Conservation (phyloP, 2,797 vertebrate genomes). For the Acanthopagrus latus region DNA sequence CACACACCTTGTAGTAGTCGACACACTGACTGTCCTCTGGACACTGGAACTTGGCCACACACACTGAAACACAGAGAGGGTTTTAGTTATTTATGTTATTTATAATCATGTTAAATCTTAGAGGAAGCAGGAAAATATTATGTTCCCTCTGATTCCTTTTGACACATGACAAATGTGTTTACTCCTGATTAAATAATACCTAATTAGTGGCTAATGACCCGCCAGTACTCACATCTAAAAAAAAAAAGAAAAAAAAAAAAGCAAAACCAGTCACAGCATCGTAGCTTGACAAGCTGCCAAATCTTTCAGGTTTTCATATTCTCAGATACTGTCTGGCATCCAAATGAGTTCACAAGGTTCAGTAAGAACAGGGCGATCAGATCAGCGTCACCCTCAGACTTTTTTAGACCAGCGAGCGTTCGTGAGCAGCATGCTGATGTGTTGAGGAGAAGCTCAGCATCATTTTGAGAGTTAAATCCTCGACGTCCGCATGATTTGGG, state of each 20-base stretch:
- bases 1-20: slow-evolving; percentile 89
- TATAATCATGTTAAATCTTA: background rate
- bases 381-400: background rate
- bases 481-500: background rate
- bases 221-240: background rate
- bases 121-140: background rate
- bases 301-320: slow-evolving; percentile 9
- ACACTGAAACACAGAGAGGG: slow-evolving; percentile 82
- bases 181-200: background rate
- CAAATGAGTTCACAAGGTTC: background rate
- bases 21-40: slow-evolving; percentile 90
- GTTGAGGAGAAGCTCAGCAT: background rate
- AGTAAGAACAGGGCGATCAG: background rate
- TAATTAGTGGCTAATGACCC: background rate
- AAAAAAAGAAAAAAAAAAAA: too few species aligned
- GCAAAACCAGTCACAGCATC: background rate
- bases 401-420: background rate
- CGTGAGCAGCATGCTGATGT: background rate
- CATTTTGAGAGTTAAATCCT: background rate
- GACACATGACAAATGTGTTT: background rate
- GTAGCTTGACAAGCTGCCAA: slow-evolving; percentile 3
- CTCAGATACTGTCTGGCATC: background rate
- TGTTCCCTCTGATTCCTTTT: background rate
- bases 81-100: background rate
- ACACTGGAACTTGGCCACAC: slow-evolving; percentile 91